Evolutionary conservation across 2,888 invertebrate species (phyloP).

Genomic region (Rhingia campestris): DNA sequence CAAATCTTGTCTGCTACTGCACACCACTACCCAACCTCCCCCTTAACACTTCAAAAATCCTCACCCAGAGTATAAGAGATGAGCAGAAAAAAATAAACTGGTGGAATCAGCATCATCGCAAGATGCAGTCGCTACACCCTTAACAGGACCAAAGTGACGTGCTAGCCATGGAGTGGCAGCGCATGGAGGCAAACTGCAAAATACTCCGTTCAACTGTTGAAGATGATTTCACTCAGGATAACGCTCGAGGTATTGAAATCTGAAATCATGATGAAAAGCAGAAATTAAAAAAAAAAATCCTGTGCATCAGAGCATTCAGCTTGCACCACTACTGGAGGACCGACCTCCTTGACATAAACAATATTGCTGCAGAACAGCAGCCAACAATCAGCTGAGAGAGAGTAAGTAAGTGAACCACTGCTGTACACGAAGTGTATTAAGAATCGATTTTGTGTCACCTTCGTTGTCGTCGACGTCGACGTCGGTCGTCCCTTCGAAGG

Average conservation of each 20-base stretch:
- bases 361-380: constrained; percentile 59
- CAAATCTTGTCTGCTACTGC: constrained; percentile 32
- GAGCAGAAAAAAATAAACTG: background rate
- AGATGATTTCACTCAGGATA: constrained; percentile 64
- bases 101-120: background rate
- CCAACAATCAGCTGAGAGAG: constrained; percentile 44
- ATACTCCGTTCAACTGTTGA: constrained; percentile 50
- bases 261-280: constrained; percentile 55
- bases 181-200: constrained; percentile 28
- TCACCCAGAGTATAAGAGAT: constrained; percentile 9
- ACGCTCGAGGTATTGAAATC: constrained; percentile 65
- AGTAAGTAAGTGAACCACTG: constrained; percentile 42
- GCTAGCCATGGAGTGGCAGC: constrained; percentile 19
- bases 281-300: constrained; percentile 45
- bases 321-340: constrained; percentile 34
- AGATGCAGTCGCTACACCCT: constrained; percentile 40
- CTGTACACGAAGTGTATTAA: constrained; percentile 66
- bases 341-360: constrained; percentile 68
- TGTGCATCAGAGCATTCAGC: constrained; percentile 37
- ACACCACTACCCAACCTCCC: constrained; percentile 4
- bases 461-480: constrained; percentile 8
- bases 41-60: constrained; percentile 51
- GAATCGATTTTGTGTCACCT: constrained; percentile 74
- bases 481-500: constrained; percentile 28
- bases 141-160: constrained; percentile 55